A percentile compares a stretch with the other conserved stretches of the same genome.
Conservation (phyloP, 2,797 vertebrate species). For the Oryzias sinensis region DNA sequence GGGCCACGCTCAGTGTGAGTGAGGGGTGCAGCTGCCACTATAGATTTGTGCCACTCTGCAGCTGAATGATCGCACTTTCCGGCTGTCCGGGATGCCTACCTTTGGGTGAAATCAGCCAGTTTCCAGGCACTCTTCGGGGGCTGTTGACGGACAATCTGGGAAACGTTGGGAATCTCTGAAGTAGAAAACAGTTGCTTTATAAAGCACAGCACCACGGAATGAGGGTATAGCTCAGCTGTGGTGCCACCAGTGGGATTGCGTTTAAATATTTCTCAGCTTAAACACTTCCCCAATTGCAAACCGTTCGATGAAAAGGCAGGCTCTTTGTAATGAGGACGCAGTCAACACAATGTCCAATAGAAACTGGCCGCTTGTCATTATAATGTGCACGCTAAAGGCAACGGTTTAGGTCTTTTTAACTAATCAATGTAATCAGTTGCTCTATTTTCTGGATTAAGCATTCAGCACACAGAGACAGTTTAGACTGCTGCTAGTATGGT, state of each 20-base stretch:
- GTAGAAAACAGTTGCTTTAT: conserved; percentile 25
- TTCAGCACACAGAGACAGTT: no score
- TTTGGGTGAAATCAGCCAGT: conserved; percentile 54
- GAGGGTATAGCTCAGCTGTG: conserved; percentile 26
- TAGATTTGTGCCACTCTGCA: conserved; percentile 15
- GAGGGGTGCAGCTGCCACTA: conserved; percentile 22
- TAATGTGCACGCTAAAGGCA: no score
- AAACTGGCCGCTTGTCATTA: no score
- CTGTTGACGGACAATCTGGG: conserved; percentile 52
- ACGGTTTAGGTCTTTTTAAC: no score
- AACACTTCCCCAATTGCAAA: no score
- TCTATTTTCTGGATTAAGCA: no score
- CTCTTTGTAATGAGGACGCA: no score
- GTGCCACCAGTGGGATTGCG: conserved; percentile 1
- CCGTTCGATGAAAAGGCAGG: no score
- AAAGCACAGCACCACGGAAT: conserved; percentile 20
- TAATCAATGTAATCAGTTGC: no score
- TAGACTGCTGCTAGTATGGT: no score
- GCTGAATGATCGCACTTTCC: conserved; percentile 35
- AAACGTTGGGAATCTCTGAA: conserved; percentile 43
- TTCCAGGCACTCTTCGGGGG: conserved; percentile 51
- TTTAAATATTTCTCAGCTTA: no score
- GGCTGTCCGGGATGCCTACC: conserved; percentile 49
- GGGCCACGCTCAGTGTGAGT: conserved; percentile 26
- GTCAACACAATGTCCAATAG: no score